Conservation (phyloP, 2,888 invertebrate species). For the Tenthredo livida region DNA sequence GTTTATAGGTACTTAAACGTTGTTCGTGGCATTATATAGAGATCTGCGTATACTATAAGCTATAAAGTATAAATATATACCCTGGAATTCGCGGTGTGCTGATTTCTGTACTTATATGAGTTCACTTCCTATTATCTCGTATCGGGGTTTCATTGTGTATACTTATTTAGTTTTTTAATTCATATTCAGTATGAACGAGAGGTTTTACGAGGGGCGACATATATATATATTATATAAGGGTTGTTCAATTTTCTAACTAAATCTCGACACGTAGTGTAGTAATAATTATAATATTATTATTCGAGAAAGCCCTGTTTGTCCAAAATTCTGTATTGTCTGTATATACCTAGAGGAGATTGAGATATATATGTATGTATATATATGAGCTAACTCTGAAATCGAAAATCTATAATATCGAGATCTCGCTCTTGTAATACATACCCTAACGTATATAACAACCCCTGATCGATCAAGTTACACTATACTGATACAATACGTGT, state of each 20-base stretch:
- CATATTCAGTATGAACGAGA: not conserved
- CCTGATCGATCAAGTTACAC: not conserved
- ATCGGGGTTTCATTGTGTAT: not conserved
- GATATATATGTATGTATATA: too few species aligned
- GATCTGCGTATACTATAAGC: too few species aligned
- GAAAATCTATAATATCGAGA: not conserved
- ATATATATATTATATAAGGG: too few species aligned
- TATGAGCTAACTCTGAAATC: not conserved
- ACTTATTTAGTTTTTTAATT: not conserved
- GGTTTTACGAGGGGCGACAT: not conserved
- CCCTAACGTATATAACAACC: not conserved
- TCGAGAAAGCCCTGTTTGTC: constrained; percentile 44
- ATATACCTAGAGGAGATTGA: not conserved
- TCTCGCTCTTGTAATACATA: not conserved
- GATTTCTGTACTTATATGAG: not conserved
- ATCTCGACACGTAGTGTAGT: not conserved
- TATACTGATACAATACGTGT: not conserved
- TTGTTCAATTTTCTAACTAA: not conserved
- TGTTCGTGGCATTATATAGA: too few species aligned
- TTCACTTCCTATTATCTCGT: not conserved
- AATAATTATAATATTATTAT: not conserved
- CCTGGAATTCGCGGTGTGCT: not conserved
- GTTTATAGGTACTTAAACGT: too few species aligned
- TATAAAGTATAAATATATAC: not conserved
- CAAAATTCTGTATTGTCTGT: constrained; percentile 34